These are phyloP conservation scores for Scaptomyza pallida DNA, from an alignment of 1,140 invertebrate species.

Conservation along the genomic window DNA sequence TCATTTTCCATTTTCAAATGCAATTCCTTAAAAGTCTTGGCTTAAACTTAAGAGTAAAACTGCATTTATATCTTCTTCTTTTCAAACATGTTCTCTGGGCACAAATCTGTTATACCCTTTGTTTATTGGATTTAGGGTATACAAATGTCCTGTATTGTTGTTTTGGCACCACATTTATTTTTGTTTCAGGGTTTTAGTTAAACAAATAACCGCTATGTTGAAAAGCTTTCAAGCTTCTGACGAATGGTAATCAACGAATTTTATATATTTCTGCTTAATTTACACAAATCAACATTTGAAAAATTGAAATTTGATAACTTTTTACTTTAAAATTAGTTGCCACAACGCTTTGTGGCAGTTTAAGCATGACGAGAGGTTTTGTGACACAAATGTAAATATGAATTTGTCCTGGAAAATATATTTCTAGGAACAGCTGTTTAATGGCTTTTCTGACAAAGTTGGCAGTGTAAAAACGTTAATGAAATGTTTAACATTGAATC, in stretches of 20 bases:
- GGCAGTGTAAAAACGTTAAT: no score
- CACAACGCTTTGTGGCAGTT: neutral
- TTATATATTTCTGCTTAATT: neutral
- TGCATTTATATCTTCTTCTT: no score
- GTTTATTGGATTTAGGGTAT: no score
- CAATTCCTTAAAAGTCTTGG: no score
- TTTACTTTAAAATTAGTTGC: neutral
- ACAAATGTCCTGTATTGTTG: neutral
- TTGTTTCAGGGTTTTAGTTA: conserved; percentile 5
- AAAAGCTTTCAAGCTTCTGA: conserved; percentile 1
- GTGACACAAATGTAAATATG: neutral
- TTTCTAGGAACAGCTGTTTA: neutral
- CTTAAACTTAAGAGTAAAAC: no score
- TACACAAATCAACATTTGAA: neutral
- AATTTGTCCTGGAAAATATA: neutral
- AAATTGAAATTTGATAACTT: neutral
- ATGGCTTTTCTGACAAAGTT: neutral
- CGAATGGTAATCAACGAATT: neutral
- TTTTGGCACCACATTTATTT: conserved; percentile 1
- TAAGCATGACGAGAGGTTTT: neutral
- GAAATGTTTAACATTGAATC: no score
- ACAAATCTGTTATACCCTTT: no score
- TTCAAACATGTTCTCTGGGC: no score
- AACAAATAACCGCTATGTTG: conserved; percentile 2
- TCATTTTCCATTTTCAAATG: no score